phyloP scores from a whole-genome alignment of 1,140 invertebrate genomes.

The Lerema accius region DNA sequence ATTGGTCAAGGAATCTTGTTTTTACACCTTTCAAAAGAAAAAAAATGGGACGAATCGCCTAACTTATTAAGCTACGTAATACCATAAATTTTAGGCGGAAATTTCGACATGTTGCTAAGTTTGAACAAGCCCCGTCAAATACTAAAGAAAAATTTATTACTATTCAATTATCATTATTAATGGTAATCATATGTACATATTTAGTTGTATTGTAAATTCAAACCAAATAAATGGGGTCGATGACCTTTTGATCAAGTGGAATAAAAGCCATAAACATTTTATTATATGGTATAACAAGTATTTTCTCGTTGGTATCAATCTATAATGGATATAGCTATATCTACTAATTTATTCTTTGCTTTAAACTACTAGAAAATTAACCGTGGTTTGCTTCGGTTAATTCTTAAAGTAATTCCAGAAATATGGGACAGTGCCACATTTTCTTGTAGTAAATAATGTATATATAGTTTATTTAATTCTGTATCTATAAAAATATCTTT shows the following conservation, averaged over 20 bases:
- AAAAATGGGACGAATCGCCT: background rate
- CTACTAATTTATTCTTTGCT: slow-evolving; percentile 18
- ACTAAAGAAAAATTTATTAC: slow-evolving; percentile 52
- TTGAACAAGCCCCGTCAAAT: slow-evolving; percentile 22
- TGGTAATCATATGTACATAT: slow-evolving; percentile 74
- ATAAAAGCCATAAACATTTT: slow-evolving; percentile 70
- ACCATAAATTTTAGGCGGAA: slow-evolving; percentile 13
- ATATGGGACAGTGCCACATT: too few species aligned
- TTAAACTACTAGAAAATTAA: too few species aligned
- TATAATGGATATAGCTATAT: slow-evolving; percentile 17
- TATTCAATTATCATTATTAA: slow-evolving; percentile 67
- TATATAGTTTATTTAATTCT: too few species aligned
- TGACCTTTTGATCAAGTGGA: slow-evolving; percentile 61
- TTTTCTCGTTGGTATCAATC: slow-evolving; percentile 43
- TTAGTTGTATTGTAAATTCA: slow-evolving; percentile 70
- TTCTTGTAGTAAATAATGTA: too few species aligned
- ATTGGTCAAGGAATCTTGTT: slow-evolving; percentile 6
- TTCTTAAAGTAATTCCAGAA: background rate
- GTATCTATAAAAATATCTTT: too few species aligned
- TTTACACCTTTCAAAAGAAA: background rate
- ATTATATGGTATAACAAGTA: slow-evolving; percentile 60
- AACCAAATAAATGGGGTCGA: slow-evolving; percentile 62
- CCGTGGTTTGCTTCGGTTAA: slow-evolving; percentile 8
- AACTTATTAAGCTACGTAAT: slow-evolving; percentile 1
- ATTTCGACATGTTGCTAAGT: slow-evolving; percentile 23